phyloP scores from a whole-genome alignment of 2,797 vertebrate genomes.

The Kryptolebias ocellatus region DNA sequence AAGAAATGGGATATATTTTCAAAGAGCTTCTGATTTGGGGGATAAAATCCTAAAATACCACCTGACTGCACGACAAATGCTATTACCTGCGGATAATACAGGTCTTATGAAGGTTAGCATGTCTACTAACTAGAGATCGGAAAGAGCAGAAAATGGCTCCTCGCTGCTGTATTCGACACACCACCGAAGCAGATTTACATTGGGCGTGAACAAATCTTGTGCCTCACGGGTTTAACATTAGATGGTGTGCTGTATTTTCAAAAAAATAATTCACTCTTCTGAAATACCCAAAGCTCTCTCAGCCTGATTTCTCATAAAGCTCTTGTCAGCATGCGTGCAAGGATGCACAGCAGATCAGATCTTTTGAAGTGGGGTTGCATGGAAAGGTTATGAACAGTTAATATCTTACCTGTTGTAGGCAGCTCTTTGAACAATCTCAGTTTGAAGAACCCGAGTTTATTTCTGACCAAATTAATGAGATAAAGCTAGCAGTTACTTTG shows the following conservation, averaged over 20 bases:
- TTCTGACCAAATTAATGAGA: background rate
- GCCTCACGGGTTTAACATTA: constrained; percentile 39
- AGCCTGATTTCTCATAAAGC: constrained; percentile 6
- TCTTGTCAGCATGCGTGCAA: constrained; percentile 13
- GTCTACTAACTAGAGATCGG: background rate
- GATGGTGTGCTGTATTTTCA: constrained; percentile 14
- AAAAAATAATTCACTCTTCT: constrained; percentile 5
- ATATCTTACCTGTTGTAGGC: background rate
- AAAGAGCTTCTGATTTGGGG: constrained; percentile 30
- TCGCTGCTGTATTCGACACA: constrained; percentile 4
- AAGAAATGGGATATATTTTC: constrained; percentile 3
- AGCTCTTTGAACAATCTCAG: no score
- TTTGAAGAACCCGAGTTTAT: background rate
- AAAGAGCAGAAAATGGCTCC: constrained; percentile 9
- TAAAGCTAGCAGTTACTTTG: background rate
- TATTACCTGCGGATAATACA: constrained; percentile 3
- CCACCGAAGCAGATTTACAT: constrained; percentile 17
- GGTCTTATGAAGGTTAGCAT: constrained; percentile 1
- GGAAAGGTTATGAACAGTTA: background rate
- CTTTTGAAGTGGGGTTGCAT: background rate
- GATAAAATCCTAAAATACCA: constrained; percentile 20
- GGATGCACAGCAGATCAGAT: background rate
- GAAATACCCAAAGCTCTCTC: constrained; percentile 13
- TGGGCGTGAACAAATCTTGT: constrained; percentile 13
- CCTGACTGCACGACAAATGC: constrained; percentile 1